phyloP scores from a whole-genome alignment of 2,888 invertebrate species.

The Campoletis raptor region DNA sequence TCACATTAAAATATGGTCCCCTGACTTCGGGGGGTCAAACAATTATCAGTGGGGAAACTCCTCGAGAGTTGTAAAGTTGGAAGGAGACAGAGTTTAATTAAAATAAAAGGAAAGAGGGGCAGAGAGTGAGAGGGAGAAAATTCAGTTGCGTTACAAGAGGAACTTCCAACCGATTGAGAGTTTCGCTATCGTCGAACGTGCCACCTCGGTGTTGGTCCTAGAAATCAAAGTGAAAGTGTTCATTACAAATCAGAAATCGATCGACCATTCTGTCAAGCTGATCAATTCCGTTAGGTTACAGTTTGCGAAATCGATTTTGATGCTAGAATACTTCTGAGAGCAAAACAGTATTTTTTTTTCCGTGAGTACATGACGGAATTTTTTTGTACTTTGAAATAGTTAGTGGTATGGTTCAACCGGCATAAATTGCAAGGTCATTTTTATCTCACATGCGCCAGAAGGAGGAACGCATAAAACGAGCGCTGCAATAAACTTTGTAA shows the following conservation, averaged over 20 bases:
- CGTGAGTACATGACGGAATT: background rate
- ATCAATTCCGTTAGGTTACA: background rate
- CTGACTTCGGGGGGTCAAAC: slow-evolving; percentile 12
- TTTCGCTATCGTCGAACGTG: slow-evolving; percentile 32
- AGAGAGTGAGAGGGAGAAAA: slow-evolving; percentile 34
- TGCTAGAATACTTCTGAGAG: background rate
- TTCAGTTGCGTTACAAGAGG: slow-evolving; percentile 36
- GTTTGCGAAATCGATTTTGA: background rate
- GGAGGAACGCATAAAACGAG: background rate
- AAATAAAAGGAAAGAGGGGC: background rate
- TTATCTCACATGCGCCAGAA: background rate
- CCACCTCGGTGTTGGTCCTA: slow-evolving; percentile 7
- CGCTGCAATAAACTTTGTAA: background rate
- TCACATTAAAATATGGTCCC: background rate
- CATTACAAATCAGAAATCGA: background rate
- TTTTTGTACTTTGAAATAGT: background rate
- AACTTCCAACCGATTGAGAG: slow-evolving; percentile 10
- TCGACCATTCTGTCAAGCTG: background rate
- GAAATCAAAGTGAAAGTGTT: slow-evolving; percentile 55
- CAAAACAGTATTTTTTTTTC: background rate
- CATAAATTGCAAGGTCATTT: slow-evolving; percentile 16
- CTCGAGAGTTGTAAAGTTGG: slow-evolving; percentile 1
- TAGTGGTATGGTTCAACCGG: background rate
- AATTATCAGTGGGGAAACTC: slow-evolving; percentile 23
- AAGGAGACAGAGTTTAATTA: background rate